Evolutionary conservation across 2,888 invertebrate genomes (phyloP).

Genomic region (Chaetoderma sp.): DNA sequence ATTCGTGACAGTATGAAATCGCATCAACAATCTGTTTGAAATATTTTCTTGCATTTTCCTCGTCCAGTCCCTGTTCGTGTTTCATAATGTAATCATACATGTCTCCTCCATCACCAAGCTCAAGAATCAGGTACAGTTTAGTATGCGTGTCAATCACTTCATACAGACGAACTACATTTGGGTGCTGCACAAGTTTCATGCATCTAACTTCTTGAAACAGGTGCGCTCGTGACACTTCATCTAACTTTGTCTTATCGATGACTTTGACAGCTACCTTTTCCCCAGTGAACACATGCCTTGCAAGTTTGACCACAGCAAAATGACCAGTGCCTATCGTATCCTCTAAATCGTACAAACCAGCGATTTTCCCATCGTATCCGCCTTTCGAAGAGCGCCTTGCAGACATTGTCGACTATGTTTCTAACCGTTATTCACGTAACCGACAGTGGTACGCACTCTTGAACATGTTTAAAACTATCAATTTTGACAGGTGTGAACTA

Average conservation of each 20-base stretch:
- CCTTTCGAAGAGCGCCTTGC: slow-evolving; percentile 49
- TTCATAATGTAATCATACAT: slow-evolving; percentile 98
- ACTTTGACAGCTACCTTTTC: slow-evolving; percentile 98
- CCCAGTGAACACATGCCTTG: slow-evolving; percentile 98
- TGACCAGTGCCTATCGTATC: slow-evolving; percentile 98
- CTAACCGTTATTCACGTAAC: no score
- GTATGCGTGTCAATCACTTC: slow-evolving; percentile 99
- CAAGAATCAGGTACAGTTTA: slow-evolving; percentile 88
- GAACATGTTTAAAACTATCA: no score
- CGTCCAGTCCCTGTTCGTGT: slow-evolving; percentile 83
- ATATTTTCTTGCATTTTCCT: slow-evolving; percentile 79
- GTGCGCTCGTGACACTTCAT: slow-evolving; percentile 94
- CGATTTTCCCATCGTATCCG: slow-evolving; percentile 66
- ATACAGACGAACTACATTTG: slow-evolving; percentile 97
- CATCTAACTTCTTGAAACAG: slow-evolving; percentile 85
- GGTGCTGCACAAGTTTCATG: slow-evolving; percentile 99
- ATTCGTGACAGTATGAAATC: slow-evolving; percentile 96
- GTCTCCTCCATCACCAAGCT: slow-evolving; percentile 98
- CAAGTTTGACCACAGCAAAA: slow-evolving; percentile 98
- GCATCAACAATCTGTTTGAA: slow-evolving; percentile 97
- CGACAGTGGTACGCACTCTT: no score
- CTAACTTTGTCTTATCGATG: slow-evolving; percentile 97
- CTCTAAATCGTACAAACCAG: slow-evolving; percentile 94
- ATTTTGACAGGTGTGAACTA: no score
- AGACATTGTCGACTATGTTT: no score